Percentiles rank a stretch among this genome's conserved stretches.
These are phyloP conservation scores for Plutella xylostella DNA, from an alignment of 2,888 invertebrate genomes.

Conservation along the genomic window DNA sequence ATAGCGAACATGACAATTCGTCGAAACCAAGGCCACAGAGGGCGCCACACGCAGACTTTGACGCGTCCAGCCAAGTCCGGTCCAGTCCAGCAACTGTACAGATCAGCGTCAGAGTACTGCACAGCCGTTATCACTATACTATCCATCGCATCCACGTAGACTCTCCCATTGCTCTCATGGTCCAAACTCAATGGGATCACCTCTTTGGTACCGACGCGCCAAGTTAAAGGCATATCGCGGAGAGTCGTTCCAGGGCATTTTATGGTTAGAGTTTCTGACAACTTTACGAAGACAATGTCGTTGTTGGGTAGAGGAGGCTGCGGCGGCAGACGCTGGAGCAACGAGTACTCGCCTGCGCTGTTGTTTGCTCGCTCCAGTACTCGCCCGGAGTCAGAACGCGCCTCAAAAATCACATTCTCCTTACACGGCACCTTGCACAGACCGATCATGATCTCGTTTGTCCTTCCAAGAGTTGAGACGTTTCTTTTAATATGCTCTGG, in stretches of 20 bases:
- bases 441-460: conserved; percentile 37
- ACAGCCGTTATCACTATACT: conserved; percentile 67
- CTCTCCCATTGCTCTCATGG: conserved; percentile 60
- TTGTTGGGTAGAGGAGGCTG: conserved; percentile 25
- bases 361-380: conserved; percentile 31
- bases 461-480: conserved; percentile 17
- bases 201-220: conserved; percentile 65
- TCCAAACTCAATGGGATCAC: conserved; percentile 58
- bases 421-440: conserved; percentile 35
- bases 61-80: no score
- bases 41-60: no score
- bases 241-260: conserved; percentile 56
- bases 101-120: conserved; percentile 61
- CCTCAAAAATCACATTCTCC: conserved; percentile 33
- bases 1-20: no score
- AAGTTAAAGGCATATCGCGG: conserved; percentile 61
- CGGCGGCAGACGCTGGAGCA: conserved; percentile 22
- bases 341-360: conserved; percentile 66
- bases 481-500: conserved; percentile 20
- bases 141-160: conserved; percentile 68
- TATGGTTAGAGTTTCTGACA: conserved; percentile 23
- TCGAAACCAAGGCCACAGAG: no score
- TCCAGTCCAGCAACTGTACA: conserved; percentile 77
- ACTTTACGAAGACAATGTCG: conserved; percentile 25
- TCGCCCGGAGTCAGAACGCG: background rate